Evolutionary conservation across 2,888 invertebrate genomes (phyloP).

Genomic region (Hesperia comma): DNA sequence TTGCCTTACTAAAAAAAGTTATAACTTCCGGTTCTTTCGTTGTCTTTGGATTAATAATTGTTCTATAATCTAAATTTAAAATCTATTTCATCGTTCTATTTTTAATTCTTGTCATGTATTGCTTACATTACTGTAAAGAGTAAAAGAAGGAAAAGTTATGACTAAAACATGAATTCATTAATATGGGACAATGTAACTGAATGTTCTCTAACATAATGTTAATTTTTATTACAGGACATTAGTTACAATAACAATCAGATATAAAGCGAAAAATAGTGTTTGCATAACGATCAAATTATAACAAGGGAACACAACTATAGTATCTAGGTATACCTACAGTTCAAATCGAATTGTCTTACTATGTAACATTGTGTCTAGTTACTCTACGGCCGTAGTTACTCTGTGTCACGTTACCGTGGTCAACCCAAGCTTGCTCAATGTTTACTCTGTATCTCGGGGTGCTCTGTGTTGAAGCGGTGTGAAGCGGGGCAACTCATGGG

Average conservation of each 20-base stretch:
- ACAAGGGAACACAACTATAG: conserved; percentile 9
- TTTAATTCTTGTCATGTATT: too few relatives aligned
- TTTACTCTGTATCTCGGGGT: conserved; percentile 51
- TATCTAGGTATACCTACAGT: conserved; percentile 8
- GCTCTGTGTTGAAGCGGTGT: conserved; percentile 65
- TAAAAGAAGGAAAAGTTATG: neutral
- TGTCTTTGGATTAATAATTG: too few relatives aligned
- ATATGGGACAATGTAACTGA: too few relatives aligned
- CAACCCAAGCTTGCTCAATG: conserved; percentile 54
- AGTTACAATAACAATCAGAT: neutral
- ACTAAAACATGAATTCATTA: too few relatives aligned
- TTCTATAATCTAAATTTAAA: too few relatives aligned
- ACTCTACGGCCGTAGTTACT: conserved; percentile 8
- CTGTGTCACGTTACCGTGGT: conserved; percentile 4
- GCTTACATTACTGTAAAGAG: neutral
- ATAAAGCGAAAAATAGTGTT: conserved; percentile 31
- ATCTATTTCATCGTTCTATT: too few relatives aligned
- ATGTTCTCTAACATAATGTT: neutral
- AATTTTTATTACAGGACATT: conserved; percentile 1
- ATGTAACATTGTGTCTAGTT: conserved; percentile 1
- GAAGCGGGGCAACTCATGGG: conserved; percentile 46
- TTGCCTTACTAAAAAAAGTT: neutral
- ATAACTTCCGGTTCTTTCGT: too few relatives aligned
- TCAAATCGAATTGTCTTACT: neutral
- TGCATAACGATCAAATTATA: conserved; percentile 17